A percentile compares a stretch with the other conserved stretches of the same genome.
Conservation (phyloP, 92 coral and sea anemone genomes). For the Epizoanthus illoricatus region DNA sequence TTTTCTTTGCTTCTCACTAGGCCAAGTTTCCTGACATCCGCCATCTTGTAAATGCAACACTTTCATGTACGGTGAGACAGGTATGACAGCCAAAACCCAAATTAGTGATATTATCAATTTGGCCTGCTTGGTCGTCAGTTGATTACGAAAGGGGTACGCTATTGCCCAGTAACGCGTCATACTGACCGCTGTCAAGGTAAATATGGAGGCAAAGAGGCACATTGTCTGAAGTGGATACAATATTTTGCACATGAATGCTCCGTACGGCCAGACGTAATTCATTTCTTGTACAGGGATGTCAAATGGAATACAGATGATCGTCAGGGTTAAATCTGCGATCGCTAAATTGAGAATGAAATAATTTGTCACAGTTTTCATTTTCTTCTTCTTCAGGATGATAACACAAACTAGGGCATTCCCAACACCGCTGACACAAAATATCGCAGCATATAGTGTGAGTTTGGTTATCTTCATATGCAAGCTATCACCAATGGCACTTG, state of each 20-base stretch:
- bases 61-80: conserved; percentile 79
- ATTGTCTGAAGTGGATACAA: conserved; percentile 90
- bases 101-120: conserved; percentile 68
- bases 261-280: conserved; percentile 93
- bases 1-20: conserved; percentile 48
- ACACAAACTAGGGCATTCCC: conserved; percentile 89
- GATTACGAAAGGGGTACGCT: conserved; percentile 79
- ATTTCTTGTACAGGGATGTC: conserved; percentile 94
- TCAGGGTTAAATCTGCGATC: conserved; percentile 86
- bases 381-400: conserved; percentile 65
- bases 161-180: conserved; percentile 92
- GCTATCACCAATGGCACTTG: not conserved
- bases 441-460: conserved; percentile 66
- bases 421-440: conserved; percentile 78
- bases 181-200: conserved; percentile 92
- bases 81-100: conserved; percentile 73
- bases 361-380: conserved; percentile 94
- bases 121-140: conserved; percentile 68
- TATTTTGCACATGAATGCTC: conserved; percentile 88
- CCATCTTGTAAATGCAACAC: conserved; percentile 55
- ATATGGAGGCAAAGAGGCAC: conserved; percentile 82
- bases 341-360: conserved; percentile 93
- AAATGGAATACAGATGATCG: conserved; percentile 90
- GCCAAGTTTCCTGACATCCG: conserved; percentile 75
- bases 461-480: conserved; percentile 50